Percentiles rank a stretch among this genome's conserved stretches.
These are phyloP conservation scores for Callosobruchus maculatus DNA, from an alignment of 2,888 invertebrate genomes.

Conservation along the genomic window DNA sequence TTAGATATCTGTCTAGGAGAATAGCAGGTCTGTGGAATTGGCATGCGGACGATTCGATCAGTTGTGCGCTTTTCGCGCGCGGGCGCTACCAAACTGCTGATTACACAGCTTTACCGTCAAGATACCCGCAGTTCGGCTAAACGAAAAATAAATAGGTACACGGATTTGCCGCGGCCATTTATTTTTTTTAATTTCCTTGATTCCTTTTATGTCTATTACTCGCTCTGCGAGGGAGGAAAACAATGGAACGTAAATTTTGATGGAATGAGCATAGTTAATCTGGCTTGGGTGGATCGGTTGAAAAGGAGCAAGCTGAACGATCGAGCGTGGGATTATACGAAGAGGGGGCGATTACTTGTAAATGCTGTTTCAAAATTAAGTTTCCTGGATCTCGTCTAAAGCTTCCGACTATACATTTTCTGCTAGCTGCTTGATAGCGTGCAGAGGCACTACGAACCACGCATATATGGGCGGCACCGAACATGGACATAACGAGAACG, in stretches of 20 bases:
- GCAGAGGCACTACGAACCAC: no score
- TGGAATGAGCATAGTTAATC: background rate
- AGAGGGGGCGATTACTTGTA: background rate
- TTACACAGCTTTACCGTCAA: slow-evolving; percentile 28
- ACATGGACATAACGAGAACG: no score
- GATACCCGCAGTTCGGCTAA: slow-evolving; percentile 22
- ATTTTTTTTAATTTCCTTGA: slow-evolving; percentile 14
- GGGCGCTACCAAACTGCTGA: slow-evolving; percentile 31
- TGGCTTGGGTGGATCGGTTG: background rate
- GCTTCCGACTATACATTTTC: no score
- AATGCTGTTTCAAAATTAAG: background rate
- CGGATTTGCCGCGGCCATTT: slow-evolving; percentile 15
- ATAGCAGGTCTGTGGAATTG: background rate
- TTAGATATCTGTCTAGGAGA: background rate
- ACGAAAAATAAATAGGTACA: slow-evolving; percentile 26
- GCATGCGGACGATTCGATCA: slow-evolving; percentile 14
- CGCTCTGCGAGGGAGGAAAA: background rate
- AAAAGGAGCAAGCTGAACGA: background rate
- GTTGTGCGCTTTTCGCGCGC: slow-evolving; percentile 23
- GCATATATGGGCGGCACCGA: no score
- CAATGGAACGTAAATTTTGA: background rate
- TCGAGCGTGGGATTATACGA: background rate
- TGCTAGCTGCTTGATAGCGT: no score
- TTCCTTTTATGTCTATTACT: slow-evolving; percentile 23
- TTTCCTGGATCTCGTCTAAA: no score